phyloP scores from a whole-genome alignment of 2,888 invertebrate species.

The Matsumyia berberina region DNA sequence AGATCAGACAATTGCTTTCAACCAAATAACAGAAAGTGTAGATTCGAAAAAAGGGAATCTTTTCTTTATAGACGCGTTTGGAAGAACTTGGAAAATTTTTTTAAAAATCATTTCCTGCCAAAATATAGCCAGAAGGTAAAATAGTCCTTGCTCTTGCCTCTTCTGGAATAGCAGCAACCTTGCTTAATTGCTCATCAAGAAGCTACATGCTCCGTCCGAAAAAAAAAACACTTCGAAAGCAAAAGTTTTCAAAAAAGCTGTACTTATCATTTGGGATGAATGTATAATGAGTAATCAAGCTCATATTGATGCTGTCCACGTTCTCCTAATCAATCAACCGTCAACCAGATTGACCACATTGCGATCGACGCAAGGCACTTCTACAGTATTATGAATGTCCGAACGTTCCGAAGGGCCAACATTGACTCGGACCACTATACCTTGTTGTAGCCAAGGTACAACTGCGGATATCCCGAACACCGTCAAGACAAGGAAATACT shows the following conservation, averaged over 20 bases:
- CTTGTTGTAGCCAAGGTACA: no score
- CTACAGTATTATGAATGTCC: no score
- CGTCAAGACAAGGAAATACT: no score
- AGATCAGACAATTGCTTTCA: background rate
- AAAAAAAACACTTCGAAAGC: slow-evolving; percentile 3
- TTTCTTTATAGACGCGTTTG: slow-evolving; percentile 4
- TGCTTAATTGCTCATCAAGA: background rate
- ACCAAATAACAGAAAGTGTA: background rate
- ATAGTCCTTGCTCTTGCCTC: no score
- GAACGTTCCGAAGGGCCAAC: no score
- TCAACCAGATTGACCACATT: no score
- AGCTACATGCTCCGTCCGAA: background rate
- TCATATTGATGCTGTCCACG: no score
- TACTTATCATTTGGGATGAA: background rate
- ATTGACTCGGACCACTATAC: no score
- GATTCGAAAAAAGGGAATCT: background rate
- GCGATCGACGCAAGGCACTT: no score
- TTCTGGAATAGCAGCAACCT: background rate
- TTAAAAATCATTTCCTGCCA: background rate
- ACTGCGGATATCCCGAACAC: no score
- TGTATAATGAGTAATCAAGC: background rate
- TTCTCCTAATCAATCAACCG: no score
- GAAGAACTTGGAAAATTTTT: background rate
- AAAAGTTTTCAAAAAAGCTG: background rate
- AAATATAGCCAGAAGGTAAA: slow-evolving; percentile 1